phyloP scores from a whole-genome alignment of 2,888 invertebrate genomes.

The Ophion slaviceki region DNA sequence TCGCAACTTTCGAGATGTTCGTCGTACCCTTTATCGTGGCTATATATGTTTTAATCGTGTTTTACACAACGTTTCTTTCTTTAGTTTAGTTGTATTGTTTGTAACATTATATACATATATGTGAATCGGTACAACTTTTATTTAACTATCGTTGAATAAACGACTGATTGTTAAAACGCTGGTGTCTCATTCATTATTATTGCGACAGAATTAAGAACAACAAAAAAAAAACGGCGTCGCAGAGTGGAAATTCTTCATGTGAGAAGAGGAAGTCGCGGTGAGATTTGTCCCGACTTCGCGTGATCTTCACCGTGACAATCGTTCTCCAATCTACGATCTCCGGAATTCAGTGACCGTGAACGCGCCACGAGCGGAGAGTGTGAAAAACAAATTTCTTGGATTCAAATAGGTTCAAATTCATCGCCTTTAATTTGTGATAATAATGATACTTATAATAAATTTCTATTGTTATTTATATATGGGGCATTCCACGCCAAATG shows the following conservation, averaged over 20 bases:
- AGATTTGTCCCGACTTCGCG: neutral
- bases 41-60: constrained; percentile 65
- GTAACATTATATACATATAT: constrained; percentile 65
- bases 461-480: too few relatives aligned
- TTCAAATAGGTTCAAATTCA: neutral
- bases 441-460: too few relatives aligned
- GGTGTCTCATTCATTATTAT: neutral
- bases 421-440: neutral
- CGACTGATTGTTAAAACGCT: constrained; percentile 42
- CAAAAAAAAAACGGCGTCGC: neutral
- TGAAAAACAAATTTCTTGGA: neutral
- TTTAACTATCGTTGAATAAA: constrained; percentile 61
- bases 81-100: constrained; percentile 75
- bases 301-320: neutral
- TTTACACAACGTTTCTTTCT: neutral
- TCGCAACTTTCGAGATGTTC: constrained; percentile 3
- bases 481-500: too few relatives aligned
- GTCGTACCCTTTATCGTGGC: constrained; percentile 43
- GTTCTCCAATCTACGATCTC: neutral
- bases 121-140: constrained; percentile 77
- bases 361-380: neutral
- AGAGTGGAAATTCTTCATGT: neutral
- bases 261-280: neutral
- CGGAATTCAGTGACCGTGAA: neutral
- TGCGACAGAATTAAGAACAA: neutral